Percentiles rank a stretch among this genome's conserved stretches.
Conservation (phyloP, 2,797 vertebrate species). For the Merluccius polli region DNA sequence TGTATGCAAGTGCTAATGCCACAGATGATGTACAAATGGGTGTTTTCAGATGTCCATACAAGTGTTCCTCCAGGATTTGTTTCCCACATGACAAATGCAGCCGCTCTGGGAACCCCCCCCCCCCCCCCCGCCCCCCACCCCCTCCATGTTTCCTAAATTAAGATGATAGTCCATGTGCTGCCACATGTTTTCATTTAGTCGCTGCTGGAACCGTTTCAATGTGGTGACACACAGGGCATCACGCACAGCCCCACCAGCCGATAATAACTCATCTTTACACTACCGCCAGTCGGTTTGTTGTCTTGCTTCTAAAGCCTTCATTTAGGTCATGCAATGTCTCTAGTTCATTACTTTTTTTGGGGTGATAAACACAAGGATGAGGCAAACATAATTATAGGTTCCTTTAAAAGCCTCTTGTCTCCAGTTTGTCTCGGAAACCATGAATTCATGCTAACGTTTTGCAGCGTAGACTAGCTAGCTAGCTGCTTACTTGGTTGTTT, state of each 20-base stretch:
- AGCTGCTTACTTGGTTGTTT: neutral
- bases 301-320: neutral
- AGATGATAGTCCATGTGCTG: neutral
- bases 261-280: slow-evolving; percentile 1
- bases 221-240: slow-evolving; percentile 15
- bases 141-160: slow-evolving; percentile 14
- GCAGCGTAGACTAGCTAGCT: neutral
- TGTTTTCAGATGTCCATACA: slow-evolving; percentile 39
- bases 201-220: slow-evolving; percentile 18
- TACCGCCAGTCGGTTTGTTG: neutral
- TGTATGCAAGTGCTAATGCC: slow-evolving; percentile 22
- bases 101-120: slow-evolving; percentile 13
- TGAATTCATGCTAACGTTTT: neutral
- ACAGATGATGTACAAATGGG: slow-evolving; percentile 35
- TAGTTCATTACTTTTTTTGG: neutral
- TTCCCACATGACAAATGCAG: slow-evolving; percentile 24
- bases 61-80: slow-evolving; percentile 23
- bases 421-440: neutral
- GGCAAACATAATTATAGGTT: neutral
- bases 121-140: neutral
- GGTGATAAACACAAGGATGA: neutral
- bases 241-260: slow-evolving; percentile 9
- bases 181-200: slow-evolving; percentile 29
- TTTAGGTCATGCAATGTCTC: neutral
- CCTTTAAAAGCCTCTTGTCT: neutral